Evolutionary conservation across 2,888 invertebrate species (phyloP).

Genomic region (Labia minor): DNA sequence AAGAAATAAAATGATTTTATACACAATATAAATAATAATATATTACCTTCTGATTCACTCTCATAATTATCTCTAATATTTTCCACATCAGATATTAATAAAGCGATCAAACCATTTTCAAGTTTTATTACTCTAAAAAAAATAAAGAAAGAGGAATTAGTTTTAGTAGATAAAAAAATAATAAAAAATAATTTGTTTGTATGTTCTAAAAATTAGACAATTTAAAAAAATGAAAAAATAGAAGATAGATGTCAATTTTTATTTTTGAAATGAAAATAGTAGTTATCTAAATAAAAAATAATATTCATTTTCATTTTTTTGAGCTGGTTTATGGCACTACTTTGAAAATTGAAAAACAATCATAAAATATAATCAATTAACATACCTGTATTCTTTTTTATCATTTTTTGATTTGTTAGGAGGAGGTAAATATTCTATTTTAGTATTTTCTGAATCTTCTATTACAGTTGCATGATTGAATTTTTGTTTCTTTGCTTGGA

Average conservation of each 20-base stretch:
- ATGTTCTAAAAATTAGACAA: no score
- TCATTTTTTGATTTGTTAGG: conserved; percentile 66
- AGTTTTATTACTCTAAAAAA: conserved; percentile 45
- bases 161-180: neutral
- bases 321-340: no score
- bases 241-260: no score
- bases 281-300: no score
- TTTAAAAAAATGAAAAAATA: no score
- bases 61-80: conserved; percentile 26
- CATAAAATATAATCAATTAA: no score
- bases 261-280: no score
- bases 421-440: conserved; percentile 33
- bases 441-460: conserved; percentile 16
- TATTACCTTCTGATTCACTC: conserved; percentile 35
- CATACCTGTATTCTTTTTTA: conserved; percentile 64
- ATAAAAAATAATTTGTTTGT: no score
- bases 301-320: no score
- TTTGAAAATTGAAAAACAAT: no score
- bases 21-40: conserved; percentile 45
- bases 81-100: conserved; percentile 56
- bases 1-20: neutral
- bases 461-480: neutral
- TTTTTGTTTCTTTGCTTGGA: neutral
- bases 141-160: neutral
- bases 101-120: conserved; percentile 58